phyloP scores from a whole-genome alignment of 2,888 invertebrate species.

The Acanthosoma haemorrhoidale region DNA sequence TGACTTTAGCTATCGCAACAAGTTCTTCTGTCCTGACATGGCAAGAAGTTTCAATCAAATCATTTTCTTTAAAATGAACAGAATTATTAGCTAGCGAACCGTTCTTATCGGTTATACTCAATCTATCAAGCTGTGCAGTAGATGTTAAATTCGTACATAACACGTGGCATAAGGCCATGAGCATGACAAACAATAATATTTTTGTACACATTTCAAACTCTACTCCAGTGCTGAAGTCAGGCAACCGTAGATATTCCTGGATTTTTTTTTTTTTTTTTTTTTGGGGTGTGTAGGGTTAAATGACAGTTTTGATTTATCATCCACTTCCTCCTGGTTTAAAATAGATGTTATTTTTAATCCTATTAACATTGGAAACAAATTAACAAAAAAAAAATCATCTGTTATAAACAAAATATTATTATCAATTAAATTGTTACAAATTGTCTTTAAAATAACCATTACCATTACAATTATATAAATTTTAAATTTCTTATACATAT shows the following conservation, averaged over 20 bases:
- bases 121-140: neutral
- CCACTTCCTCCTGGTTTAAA: conserved; percentile 3
- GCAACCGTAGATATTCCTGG: conserved; percentile 12
- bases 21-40: conserved; percentile 36
- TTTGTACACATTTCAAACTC: neutral
- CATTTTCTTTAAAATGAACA: conserved; percentile 9
- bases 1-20: conserved; percentile 34
- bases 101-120: neutral
- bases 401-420: no score
- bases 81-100: conserved; percentile 10
- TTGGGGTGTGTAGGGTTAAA: neutral
- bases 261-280: neutral
- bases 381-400: no score
- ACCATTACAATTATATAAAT: no score
- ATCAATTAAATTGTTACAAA: no score
- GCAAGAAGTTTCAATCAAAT: conserved; percentile 33
- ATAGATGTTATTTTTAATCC: neutral
- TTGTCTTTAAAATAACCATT: no score
- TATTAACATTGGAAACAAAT: no score
- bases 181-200: neutral
- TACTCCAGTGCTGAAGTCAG: neutral
- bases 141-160: conserved; percentile 10
- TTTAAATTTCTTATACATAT: no score
- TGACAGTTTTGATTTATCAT: neutral
- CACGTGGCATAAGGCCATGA: neutral